These are phyloP conservation scores for Pyrochroa serraticornis DNA, from an alignment of 2,888 invertebrate genomes.

Conservation along the genomic window DNA sequence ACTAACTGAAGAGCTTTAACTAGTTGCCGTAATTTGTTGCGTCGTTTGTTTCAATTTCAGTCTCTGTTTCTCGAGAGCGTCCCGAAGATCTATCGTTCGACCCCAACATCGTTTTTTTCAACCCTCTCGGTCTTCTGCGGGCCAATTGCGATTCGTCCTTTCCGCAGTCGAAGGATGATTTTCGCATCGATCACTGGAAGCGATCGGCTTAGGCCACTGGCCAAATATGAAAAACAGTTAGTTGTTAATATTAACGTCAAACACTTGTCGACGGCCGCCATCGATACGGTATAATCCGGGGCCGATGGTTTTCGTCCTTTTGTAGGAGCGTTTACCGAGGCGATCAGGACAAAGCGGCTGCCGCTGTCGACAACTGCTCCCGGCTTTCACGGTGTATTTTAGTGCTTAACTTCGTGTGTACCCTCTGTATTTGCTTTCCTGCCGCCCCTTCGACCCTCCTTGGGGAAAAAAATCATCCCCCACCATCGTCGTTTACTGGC, in stretches of 20 bases:
- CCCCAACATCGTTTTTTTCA: too few relatives aligned
- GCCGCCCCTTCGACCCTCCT: conserved; percentile 16
- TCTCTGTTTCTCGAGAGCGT: too few relatives aligned
- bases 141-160: too few relatives aligned
- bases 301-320: conserved; percentile 48
- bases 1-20: too few relatives aligned
- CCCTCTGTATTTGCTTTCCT: conserved; percentile 37
- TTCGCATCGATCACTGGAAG: not conserved
- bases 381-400: conserved; percentile 51
- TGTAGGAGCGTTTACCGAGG: conserved; percentile 51
- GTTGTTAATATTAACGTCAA: conserved; percentile 53
- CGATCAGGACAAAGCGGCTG: conserved; percentile 52
- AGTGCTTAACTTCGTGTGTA: conserved; percentile 46
- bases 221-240: conserved; percentile 48
- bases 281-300: conserved; percentile 51
- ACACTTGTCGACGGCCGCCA: conserved; percentile 47
- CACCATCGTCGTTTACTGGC: too few relatives aligned
- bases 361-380: conserved; percentile 50
- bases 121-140: too few relatives aligned
- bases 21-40: too few relatives aligned
- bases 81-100: too few relatives aligned
- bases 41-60: too few relatives aligned
- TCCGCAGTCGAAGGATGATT: too few relatives aligned
- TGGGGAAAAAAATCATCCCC: conserved; percentile 1
- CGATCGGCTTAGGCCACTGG: conserved; percentile 38